These are phyloP conservation scores for Branchinecta sandiegonensis DNA, from an alignment of 2,888 invertebrate genomes.

Conservation along the genomic window DNA sequence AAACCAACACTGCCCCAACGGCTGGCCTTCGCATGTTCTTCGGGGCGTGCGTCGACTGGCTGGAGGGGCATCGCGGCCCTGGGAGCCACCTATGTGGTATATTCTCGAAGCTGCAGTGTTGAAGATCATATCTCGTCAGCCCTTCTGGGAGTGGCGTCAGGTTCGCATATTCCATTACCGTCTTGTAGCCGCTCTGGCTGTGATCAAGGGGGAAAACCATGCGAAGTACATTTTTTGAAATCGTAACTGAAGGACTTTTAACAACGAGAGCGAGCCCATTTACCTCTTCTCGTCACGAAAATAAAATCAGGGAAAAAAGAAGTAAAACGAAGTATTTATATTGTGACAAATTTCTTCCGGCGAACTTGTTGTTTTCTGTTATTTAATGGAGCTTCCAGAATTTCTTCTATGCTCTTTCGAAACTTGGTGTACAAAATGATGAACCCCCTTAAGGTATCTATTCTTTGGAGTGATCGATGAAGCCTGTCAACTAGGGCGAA, in stretches of 20 bases:
- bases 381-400: too few species aligned
- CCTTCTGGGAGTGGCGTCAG: conserved; percentile 21
- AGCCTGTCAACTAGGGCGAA: conserved; percentile 24
- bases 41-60: neutral
- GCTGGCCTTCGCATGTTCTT: neutral
- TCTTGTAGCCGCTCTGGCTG: conserved; percentile 19
- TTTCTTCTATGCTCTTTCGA: too few species aligned
- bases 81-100: conserved; percentile 21
- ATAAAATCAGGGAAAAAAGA: too few species aligned
- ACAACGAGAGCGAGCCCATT: too few species aligned
- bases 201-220: conserved; percentile 22
- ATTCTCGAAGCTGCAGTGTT: conserved; percentile 21
- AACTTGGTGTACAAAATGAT: conserved; percentile 10
- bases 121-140: conserved; percentile 22
- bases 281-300: too few species aligned
- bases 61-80: conserved; percentile 16
- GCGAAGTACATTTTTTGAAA: conserved; percentile 20
- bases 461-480: conserved; percentile 23
- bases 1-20: neutral
- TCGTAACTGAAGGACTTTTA: too few species aligned
- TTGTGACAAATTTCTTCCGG: too few species aligned
- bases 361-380: too few species aligned
- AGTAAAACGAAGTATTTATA: too few species aligned
- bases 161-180: conserved; percentile 23
- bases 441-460: conserved; percentile 23